These are phyloP conservation scores for Metaphire vulgaris DNA, from an alignment of 1,140 invertebrate species.

Conservation along the genomic window DNA sequence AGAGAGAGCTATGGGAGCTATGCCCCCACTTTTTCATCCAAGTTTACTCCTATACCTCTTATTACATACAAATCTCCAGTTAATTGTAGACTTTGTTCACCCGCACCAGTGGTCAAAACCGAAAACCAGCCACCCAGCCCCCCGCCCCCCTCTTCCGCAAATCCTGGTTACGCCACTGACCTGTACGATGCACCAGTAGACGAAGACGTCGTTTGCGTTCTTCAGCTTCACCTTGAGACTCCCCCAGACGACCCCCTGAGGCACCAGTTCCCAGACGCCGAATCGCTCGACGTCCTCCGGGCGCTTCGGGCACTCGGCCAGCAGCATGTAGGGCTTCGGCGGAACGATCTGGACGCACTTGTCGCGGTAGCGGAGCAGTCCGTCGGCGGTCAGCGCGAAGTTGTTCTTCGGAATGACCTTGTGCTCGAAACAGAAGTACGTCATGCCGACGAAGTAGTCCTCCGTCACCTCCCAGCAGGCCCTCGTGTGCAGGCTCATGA, in stretches of 20 bases:
- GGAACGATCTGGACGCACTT: conserved; percentile 23
- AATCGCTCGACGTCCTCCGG: conserved; percentile 2
- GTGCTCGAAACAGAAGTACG: conserved; percentile 27
- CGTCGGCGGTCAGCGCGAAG: conserved; percentile 21
- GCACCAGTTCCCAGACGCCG: conserved; percentile 1
- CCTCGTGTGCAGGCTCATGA: conserved; percentile 26
- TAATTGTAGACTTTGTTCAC: no score
- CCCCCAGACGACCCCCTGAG: not conserved
- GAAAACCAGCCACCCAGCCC: no score
- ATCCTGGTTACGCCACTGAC: no score
- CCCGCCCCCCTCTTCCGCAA: no score
- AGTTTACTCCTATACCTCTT: no score
- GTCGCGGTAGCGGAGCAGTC: conserved; percentile 22
- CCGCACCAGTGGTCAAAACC: no score
- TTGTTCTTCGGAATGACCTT: conserved; percentile 31
- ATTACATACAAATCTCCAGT: no score
- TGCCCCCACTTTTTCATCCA: no score
- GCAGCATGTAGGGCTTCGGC: not conserved
- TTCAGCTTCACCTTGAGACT: not conserved
- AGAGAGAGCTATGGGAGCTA: no score
- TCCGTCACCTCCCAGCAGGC: conserved; percentile 24
- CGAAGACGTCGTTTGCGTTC: conserved; percentile 13
- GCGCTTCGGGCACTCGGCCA: conserved; percentile 14
- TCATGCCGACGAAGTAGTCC: conserved; percentile 30
- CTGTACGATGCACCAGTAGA: conserved; percentile 22